Conservation (phyloP, 2,113 vertebrate species). For the Cranoglanis bouderius region DNA sequence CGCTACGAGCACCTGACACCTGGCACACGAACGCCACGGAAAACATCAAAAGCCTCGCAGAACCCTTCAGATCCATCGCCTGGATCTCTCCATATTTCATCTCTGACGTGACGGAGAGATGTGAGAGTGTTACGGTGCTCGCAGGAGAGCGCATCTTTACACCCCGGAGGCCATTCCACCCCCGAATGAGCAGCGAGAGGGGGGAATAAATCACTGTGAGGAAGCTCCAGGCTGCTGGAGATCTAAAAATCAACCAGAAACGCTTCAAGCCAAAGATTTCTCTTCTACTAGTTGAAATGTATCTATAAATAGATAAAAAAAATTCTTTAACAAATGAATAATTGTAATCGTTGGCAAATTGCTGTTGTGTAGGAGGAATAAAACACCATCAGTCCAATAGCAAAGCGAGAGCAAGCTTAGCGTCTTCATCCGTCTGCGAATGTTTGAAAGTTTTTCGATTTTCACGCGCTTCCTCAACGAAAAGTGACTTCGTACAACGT, state of each 20-base stretch:
- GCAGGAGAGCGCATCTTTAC: constrained; percentile 2
- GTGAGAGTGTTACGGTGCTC: not conserved
- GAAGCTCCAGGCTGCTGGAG: constrained; percentile 3
- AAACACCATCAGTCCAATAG: not conserved
- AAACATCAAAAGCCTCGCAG: constrained; percentile 13
- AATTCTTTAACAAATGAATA: not conserved
- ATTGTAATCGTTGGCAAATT: not conserved
- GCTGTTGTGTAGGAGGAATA: not conserved
- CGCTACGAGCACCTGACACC: constrained; percentile 19
- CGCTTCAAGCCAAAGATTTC: not conserved
- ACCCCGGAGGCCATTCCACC: constrained; percentile 3
- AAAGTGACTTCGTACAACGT: not conserved
- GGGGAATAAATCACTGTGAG: constrained; percentile 41
- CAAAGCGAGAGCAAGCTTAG: not conserved
- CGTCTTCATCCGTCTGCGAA: not conserved
- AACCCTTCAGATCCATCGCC: constrained; percentile 13
- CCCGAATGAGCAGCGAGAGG: not conserved
- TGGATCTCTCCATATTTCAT: constrained; percentile 15
- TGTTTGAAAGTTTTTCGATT: not conserved
- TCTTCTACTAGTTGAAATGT: not conserved
- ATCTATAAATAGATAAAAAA: not conserved
- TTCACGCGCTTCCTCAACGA: not conserved
- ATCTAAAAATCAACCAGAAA: not conserved
- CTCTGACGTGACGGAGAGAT: constrained; percentile 14
- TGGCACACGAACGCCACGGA: not conserved